Evolutionary conservation across 2,113 vertebrate species (phyloP).

Genomic region (Petrocephalus microphthalmus): DNA sequence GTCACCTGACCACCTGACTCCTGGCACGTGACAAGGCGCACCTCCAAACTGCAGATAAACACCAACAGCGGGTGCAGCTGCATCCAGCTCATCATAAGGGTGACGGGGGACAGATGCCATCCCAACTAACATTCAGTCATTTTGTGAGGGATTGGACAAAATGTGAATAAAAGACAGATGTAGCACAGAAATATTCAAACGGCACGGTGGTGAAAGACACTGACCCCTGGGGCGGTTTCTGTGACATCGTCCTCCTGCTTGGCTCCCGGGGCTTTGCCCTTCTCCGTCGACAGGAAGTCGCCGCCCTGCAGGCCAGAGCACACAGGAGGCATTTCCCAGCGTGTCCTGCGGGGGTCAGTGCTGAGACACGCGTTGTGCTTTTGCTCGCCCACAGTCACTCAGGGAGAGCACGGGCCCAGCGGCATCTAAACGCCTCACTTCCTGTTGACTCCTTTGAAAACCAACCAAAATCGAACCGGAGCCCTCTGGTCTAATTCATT

Average conservation of each 20-base stretch:
- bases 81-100: not conserved
- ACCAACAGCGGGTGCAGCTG: not conserved
- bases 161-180: not conserved
- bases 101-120: not conserved
- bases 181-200: not conserved
- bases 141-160: not conserved
- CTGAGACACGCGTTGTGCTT: not conserved
- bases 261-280: conserved; percentile 50
- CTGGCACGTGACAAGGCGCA: not conserved
- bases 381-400: not conserved
- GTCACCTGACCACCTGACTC: not conserved
- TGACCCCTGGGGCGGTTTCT: conserved; percentile 50
- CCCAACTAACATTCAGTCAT: not conserved
- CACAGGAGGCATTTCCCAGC: conserved; percentile 15
- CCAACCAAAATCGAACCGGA: not conserved
- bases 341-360: not conserved
- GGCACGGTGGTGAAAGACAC: not conserved
- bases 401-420: not conserved
- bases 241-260: conserved; percentile 51
- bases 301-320: conserved; percentile 40
- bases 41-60: not conserved
- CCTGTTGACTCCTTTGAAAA: not conserved
- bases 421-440: not conserved
- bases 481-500: not conserved
- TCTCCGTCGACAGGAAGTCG: conserved; percentile 57